These are phyloP conservation scores for Trichogramma dendrolimi DNA, from an alignment of 2,888 invertebrate species.

Conservation along the genomic window DNA sequence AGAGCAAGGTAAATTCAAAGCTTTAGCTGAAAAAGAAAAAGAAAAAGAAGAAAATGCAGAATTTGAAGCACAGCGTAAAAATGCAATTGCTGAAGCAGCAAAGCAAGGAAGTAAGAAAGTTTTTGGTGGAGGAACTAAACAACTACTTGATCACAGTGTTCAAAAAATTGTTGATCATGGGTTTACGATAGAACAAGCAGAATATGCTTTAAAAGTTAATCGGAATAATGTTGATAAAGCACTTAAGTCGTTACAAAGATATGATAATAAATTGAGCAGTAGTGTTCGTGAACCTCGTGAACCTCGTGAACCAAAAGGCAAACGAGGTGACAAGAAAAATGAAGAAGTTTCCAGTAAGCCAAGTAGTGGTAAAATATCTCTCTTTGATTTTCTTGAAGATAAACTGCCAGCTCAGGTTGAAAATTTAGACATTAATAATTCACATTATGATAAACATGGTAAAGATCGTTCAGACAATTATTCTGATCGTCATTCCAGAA, in stretches of 20 bases:
- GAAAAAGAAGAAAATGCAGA: constrained; percentile 69
- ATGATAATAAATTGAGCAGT: constrained; percentile 41
- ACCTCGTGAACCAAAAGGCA: constrained; percentile 54
- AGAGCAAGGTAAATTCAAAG: constrained; percentile 66
- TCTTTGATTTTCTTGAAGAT: constrained; percentile 79
- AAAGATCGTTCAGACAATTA: constrained; percentile 37
- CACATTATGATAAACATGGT: constrained; percentile 30
- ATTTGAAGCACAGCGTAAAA: constrained; percentile 85
- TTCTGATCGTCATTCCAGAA: constrained; percentile 38
- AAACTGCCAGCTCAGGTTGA: constrained; percentile 64
- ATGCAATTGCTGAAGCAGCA: constrained; percentile 83
- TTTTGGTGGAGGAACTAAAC: constrained; percentile 57
- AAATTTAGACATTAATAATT: constrained; percentile 51
- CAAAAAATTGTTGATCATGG: constrained; percentile 78
- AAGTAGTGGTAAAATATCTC: constrained; percentile 68
- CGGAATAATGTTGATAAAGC: constrained; percentile 72
- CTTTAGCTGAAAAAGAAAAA: constrained; percentile 62
- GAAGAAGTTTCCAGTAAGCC: constrained; percentile 65
- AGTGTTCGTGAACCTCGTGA: constrained; percentile 37
- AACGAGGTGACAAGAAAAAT: constrained; percentile 50
- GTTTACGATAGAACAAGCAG: constrained; percentile 72
- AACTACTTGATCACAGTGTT: constrained; percentile 70
- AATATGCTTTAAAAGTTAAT: constrained; percentile 65
- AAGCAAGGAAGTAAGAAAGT: constrained; percentile 59
- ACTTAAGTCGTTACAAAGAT: constrained; percentile 63